Base-by-base conservation (phyloP, 2,113 vertebrate species). In the Nothoprocta pentlandii region DNA sequence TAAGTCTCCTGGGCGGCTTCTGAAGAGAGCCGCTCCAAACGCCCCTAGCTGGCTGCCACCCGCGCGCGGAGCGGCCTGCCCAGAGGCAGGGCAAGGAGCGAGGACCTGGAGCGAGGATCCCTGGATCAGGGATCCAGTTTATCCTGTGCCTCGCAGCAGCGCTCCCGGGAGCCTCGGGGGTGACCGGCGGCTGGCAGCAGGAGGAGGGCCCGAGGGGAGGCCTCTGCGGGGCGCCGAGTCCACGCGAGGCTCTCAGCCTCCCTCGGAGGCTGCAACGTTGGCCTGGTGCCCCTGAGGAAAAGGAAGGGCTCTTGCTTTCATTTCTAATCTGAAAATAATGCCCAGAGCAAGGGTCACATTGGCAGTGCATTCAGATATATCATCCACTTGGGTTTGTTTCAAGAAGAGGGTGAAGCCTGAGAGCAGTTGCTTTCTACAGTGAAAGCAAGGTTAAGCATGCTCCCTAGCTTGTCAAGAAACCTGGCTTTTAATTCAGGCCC, bases 21-120 rank as follows among this genome's bases (percentile, higher is more conserved):
- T 5, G 62, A 94, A 89, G 97, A 91, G 94, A 97, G 87, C 32
- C 2, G n/a, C 90, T 94, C 95, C 95, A 87, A 96, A 96, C 91
- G 28, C 64, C 87, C 16, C 46, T 85, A n/a, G 26, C 85, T 96
- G 87, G 64, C 89, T 73, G 30, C 94, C 93, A 76, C 91, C 80
- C 82, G 91, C 15, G 3, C 64, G 5, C 36, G 36, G 36, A 39
- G 36, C 36, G 36, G 36, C 36, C 36, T 39, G 36, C 36, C 36
- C 36, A 39, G 34, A n/a, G 81, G 68, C 77, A 22, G 91, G 74
- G 76, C 44, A 93, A 88, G 71, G 71, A 32, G 25, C 1, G 2
- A 83, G 59, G 84, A 53, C 9, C 28, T 23, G 56, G 36, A 42
- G 42, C 42, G 42, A 34, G 34, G 34, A 34, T 34, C 34, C 34